Percentiles rank a stretch among this genome's conserved stretches.
These are phyloP conservation scores for Calephelis virginiensis DNA, from an alignment of 1,140 invertebrate species.

Conservation along the genomic window DNA sequence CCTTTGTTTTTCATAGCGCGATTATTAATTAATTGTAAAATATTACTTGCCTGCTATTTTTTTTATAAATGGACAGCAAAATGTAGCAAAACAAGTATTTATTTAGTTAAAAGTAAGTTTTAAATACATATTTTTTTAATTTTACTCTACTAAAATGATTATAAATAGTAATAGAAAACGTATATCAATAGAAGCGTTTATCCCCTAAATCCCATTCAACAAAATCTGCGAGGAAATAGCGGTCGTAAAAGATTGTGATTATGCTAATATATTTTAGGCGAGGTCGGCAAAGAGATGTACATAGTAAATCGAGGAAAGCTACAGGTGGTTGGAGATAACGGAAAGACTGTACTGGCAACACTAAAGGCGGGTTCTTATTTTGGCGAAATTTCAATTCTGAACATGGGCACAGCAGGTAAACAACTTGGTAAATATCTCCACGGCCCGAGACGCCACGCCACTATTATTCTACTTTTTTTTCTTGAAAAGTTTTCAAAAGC, in stretches of 20 bases:
- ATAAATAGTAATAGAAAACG: too few species aligned
- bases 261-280: constrained; percentile 83
- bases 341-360: constrained; percentile 97
- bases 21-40: too few species aligned
- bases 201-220: background rate
- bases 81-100: too few species aligned
- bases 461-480: constrained; percentile 60
- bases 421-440: constrained; percentile 92
- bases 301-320: constrained; percentile 97
- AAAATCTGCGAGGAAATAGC: background rate
- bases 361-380: constrained; percentile 99
- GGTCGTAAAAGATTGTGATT: background rate
- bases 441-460: constrained; percentile 80
- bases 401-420: constrained; percentile 99
- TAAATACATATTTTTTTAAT: too few species aligned
- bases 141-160: too few species aligned
- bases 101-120: too few species aligned
- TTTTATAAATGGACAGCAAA: too few species aligned
- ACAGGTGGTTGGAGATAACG: constrained; percentile 98
- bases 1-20: too few species aligned
- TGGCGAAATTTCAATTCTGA: constrained; percentile 99
- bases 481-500: constrained; percentile 68
- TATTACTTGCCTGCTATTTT: too few species aligned
- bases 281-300: constrained; percentile 99
- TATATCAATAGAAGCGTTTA: too few species aligned